Percentiles rank a stretch among this genome's conserved stretches.
phyloP scores from a whole-genome alignment of 1,140 invertebrate species.

The Grapholita molesta region DNA sequence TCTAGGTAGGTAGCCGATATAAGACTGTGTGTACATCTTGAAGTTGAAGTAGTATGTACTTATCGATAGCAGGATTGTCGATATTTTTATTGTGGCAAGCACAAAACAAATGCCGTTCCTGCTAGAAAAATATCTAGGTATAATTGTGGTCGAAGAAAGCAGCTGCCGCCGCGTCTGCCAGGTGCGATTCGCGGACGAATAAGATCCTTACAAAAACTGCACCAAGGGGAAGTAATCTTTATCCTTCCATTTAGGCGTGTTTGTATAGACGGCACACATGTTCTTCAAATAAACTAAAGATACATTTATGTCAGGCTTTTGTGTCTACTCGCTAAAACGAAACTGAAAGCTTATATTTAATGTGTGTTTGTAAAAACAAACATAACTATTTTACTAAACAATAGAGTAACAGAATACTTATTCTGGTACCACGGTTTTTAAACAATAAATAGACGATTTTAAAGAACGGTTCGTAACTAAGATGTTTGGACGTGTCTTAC shows the following conservation, averaged over 20 bases:
- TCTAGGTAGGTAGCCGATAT: no score
- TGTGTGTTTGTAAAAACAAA: background rate
- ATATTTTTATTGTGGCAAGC: no score
- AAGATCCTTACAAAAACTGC: background rate
- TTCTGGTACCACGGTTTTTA: no score
- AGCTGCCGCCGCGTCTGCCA: constrained; percentile 32
- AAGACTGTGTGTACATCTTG: no score
- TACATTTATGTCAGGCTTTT: background rate
- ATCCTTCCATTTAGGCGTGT: background rate
- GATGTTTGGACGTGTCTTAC: no score
- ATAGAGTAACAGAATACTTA: background rate
- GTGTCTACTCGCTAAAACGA: background rate
- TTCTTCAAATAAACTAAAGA: background rate
- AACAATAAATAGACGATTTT: no score
- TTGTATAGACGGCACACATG: background rate
- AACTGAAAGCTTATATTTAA: background rate
- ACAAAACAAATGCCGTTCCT: no score
- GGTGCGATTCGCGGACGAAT: constrained; percentile 22
- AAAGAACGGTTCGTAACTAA: background rate
- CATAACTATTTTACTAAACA: background rate
- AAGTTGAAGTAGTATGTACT: no score
- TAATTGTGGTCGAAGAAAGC: constrained; percentile 18
- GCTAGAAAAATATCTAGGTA: no score
- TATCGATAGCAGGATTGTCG: no score
- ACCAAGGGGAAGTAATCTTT: background rate